Conservation (phyloP, 2,888 invertebrate genomes). For the Harpalus rubripes region DNA sequence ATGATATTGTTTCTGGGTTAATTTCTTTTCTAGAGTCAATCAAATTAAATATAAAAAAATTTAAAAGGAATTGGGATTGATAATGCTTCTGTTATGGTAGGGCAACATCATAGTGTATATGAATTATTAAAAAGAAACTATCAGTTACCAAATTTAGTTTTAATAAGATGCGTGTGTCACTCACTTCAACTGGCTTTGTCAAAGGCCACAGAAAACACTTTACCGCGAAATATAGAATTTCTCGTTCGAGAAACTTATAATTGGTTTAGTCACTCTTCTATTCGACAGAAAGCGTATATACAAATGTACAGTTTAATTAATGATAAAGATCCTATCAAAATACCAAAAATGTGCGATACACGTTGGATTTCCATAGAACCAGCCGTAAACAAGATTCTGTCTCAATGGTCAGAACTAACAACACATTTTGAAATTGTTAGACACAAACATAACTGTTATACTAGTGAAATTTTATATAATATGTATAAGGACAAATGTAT, state of each 20-base stretch:
- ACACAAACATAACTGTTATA: constrained; percentile 71
- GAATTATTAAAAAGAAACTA: constrained; percentile 71
- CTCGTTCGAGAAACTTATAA: constrained; percentile 71
- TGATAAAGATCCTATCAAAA: constrained; percentile 70
- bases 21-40: no score
- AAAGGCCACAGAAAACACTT: constrained; percentile 70
- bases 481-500: no score
- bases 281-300: constrained; percentile 69
- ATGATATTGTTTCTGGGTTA: no score
- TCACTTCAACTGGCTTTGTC: constrained; percentile 73
- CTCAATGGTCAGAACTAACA: constrained; percentile 73
- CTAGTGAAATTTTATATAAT: constrained; percentile 70
- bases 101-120: constrained; percentile 73
- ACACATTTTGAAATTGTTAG: constrained; percentile 70
- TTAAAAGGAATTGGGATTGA: constrained; percentile 71
- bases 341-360: constrained; percentile 68
- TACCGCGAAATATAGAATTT: constrained; percentile 73
- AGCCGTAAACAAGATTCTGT: constrained; percentile 71
- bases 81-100: constrained; percentile 74
- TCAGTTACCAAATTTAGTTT: constrained; percentile 71
- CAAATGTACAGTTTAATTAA: constrained; percentile 69
- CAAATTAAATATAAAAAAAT: no score
- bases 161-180: constrained; percentile 74
- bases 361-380: constrained; percentile 71
- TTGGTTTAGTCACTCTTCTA: constrained; percentile 71